A percentile compares a stretch with the other conserved stretches of the same genome.
Evolutionary conservation across 2,888 invertebrate genomes (phyloP).

Genomic region (Corythucha ciliata): DNA sequence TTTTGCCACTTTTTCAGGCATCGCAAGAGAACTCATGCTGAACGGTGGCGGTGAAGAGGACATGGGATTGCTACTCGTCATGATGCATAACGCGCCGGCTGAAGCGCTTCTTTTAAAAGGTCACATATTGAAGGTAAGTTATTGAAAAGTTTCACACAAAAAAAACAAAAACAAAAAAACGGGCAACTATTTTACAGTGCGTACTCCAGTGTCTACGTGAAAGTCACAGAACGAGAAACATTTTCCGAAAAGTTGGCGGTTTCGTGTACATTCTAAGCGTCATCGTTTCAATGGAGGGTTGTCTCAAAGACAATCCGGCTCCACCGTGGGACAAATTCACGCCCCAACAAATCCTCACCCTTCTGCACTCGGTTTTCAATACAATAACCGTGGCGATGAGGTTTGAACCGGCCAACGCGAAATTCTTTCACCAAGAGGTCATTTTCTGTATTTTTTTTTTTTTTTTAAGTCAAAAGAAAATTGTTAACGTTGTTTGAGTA

Average conservation of each 20-base stretch:
- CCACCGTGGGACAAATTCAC: constrained; percentile 44
- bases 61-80: constrained; percentile 82
- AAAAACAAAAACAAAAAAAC: too few relatives aligned
- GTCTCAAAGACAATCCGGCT: constrained; percentile 49
- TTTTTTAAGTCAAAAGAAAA: constrained; percentile 1
- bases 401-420: constrained; percentile 97
- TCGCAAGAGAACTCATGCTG: constrained; percentile 78
- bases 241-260: constrained; percentile 95
- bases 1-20: constrained; percentile 46
- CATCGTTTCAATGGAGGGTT: constrained; percentile 81
- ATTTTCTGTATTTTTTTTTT: constrained; percentile 34
- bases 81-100: constrained; percentile 82
- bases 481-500: constrained; percentile 3
- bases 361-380: constrained; percentile 83
- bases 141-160: not conserved
- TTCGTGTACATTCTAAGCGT: constrained; percentile 97
- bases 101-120: constrained; percentile 74
- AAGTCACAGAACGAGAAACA: constrained; percentile 90
- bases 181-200: constrained; percentile 49
- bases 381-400: constrained; percentile 96
- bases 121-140: constrained; percentile 67
- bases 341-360: constrained; percentile 55
- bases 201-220: constrained; percentile 82
- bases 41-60: constrained; percentile 93
- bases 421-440: constrained; percentile 93